Percentiles rank a stretch among this genome's conserved stretches.
Conservation (phyloP, 1,140 invertebrate genomes). For the Cataglyphis hispanica region DNA sequence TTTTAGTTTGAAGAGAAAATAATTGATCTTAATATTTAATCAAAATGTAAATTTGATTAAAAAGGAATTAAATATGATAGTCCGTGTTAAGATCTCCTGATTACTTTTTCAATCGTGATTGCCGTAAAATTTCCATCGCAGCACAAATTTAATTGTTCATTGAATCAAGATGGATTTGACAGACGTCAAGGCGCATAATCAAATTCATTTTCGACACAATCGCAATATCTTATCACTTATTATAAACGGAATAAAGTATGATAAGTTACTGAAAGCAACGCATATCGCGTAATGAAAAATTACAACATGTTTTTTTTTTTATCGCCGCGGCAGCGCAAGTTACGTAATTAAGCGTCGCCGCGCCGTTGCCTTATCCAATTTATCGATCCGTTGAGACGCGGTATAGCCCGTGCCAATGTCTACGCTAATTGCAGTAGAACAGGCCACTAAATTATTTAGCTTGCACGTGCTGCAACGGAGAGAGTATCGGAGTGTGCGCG, state of each 20-base stretch:
- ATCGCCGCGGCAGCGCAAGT: neutral
- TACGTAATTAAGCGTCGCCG: constrained; percentile 38
- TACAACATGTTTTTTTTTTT: constrained; percentile 25
- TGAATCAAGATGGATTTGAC: neutral
- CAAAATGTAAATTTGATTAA: constrained; percentile 7
- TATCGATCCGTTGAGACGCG: constrained; percentile 62
- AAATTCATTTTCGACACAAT: constrained; percentile 35
- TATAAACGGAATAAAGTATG: constrained; percentile 22
- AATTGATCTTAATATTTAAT: neutral
- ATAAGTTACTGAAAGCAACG: constrained; percentile 21
- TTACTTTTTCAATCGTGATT: constrained; percentile 13
- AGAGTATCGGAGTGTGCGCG: neutral
- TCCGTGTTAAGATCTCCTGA: neutral
- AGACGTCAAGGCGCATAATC: neutral
- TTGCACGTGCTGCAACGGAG: constrained; percentile 48
- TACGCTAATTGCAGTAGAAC: constrained; percentile 68
- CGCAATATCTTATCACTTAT: constrained; percentile 4
- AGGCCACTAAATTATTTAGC: constrained; percentile 69
- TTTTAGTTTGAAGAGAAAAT: neutral
- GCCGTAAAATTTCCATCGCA: constrained; percentile 1
- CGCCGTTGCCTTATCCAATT: constrained; percentile 22
- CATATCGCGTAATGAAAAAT: constrained; percentile 49
- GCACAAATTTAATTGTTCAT: constrained; percentile 34
- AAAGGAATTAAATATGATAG: constrained; percentile 25
- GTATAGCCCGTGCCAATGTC: constrained; percentile 56